A percentile compares a stretch with the other conserved stretches of the same genome.
Conservation (phyloP, 2,113 vertebrate species). For the Galemys pyrenaicus region DNA sequence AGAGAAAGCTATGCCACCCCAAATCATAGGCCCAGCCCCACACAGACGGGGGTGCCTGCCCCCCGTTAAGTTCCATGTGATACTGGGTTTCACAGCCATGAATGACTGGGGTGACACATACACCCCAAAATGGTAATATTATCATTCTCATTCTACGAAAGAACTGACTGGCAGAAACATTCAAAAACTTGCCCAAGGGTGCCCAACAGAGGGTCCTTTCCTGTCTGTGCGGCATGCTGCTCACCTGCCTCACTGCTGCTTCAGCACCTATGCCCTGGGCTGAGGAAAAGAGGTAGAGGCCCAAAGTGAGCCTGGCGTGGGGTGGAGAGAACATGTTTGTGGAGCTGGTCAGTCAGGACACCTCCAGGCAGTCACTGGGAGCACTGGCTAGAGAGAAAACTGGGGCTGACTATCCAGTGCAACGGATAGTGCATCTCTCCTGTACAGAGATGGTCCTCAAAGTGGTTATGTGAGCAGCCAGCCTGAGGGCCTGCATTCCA, state of each 20-base stretch:
- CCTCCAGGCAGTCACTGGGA: not conserved
- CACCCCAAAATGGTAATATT: accelerated
- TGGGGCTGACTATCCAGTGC: not conserved
- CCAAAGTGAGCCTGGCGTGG: not conserved
- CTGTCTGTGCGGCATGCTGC: not conserved
- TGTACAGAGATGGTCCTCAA: accelerated
- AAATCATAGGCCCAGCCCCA: not conserved
- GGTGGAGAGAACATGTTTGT: not conserved
- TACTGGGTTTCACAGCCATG: not conserved
- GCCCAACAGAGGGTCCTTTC: not conserved
- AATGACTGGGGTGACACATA: not conserved
- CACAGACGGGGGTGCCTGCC: not conserved
- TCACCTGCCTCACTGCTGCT: not conserved
- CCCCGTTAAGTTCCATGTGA: accelerated
- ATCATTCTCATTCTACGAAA: not conserved
- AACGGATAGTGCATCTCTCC: too few relatives aligned
- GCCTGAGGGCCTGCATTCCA: not conserved
- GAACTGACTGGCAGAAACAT: not conserved
- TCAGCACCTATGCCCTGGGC: not conserved
- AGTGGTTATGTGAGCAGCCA: not conserved
- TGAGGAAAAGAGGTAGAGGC: not conserved
- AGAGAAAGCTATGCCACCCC: not conserved
- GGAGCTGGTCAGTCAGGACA: not conserved
- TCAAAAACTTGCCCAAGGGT: accelerated
- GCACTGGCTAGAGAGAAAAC: not conserved